These are phyloP conservation scores for Caretta caretta DNA, from an alignment of 2,113 vertebrate genomes.

Conservation along the genomic window DNA sequence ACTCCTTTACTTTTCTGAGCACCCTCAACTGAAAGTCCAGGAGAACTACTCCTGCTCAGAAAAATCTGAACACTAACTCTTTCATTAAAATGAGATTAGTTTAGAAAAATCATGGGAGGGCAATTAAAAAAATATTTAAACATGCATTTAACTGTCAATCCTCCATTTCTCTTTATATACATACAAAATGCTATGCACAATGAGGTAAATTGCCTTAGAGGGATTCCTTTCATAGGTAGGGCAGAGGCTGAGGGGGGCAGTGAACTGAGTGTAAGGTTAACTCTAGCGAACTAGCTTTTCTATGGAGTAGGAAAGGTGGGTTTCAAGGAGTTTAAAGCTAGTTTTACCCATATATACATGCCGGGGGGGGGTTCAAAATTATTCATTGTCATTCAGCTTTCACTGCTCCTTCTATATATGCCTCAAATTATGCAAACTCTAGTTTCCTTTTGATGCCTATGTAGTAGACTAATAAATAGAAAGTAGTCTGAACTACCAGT, in stretches of 20 bases:
- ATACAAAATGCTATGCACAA: not conserved
- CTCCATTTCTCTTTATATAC: not conserved
- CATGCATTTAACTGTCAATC: not conserved
- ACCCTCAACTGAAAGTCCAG: no score
- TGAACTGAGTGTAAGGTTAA: not conserved
- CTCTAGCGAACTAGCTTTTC: rapidly evolving
- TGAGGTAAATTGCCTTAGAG: not conserved
- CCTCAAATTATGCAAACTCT: not conserved
- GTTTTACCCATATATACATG: rapidly evolving
- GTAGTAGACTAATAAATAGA: not conserved
- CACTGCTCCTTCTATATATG: rapidly evolving
- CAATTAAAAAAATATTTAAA: not conserved
- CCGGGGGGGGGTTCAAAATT: rapidly evolving
- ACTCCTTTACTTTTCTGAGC: not conserved
- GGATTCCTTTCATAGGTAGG: no score
- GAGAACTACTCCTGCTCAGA: not conserved
- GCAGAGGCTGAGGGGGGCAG: no score
- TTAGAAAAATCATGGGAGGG: not conserved
- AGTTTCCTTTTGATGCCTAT: not conserved
- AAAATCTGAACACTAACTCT: not conserved
- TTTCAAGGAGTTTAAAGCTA: rapidly evolving
- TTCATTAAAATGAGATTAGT: not conserved
- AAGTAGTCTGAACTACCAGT: not conserved
- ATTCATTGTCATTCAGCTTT: rapidly evolving
- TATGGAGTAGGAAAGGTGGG: rapidly evolving